Evolutionary conservation across 2,888 invertebrate species (phyloP).

Genomic region (Callosobruchus maculatus): DNA sequence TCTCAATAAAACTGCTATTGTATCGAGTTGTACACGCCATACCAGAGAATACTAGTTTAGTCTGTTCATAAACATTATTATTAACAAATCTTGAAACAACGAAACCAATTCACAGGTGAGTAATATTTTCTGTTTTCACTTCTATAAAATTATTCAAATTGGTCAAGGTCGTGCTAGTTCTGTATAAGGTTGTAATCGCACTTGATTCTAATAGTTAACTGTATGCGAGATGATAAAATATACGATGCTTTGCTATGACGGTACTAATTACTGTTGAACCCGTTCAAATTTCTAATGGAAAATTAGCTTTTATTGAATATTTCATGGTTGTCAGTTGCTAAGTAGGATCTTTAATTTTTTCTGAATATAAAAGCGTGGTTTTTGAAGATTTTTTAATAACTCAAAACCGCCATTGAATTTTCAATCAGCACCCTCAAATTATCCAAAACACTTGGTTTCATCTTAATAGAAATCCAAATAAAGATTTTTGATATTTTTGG

Average conservation of each 20-base stretch:
- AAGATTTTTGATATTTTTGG: no score
- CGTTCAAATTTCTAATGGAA: neutral
- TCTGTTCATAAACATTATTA: neutral
- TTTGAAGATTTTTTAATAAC: no score
- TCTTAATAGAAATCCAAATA: no score
- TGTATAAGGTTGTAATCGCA: neutral
- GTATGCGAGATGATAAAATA: neutral
- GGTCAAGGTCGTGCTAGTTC: neutral
- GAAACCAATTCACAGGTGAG: neutral
- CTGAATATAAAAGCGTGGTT: no score
- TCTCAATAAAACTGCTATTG: no score
- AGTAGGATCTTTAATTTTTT: no score
- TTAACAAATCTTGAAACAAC: neutral
- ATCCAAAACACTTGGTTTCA: no score
- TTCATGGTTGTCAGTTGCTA: no score
- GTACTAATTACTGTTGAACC: neutral
- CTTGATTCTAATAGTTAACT: neutral
- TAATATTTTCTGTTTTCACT: neutral
- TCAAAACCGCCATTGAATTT: no score
- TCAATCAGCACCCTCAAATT: no score
- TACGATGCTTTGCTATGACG: neutral
- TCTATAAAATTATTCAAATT: neutral
- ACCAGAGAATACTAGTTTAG: neutral
- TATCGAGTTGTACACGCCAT: no score
- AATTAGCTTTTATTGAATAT: no score